A percentile compares a stretch with the other conserved stretches of the same genome.
phyloP scores from a whole-genome alignment of 2,113 vertebrate species.

The Proterorhinus semilunaris region DNA sequence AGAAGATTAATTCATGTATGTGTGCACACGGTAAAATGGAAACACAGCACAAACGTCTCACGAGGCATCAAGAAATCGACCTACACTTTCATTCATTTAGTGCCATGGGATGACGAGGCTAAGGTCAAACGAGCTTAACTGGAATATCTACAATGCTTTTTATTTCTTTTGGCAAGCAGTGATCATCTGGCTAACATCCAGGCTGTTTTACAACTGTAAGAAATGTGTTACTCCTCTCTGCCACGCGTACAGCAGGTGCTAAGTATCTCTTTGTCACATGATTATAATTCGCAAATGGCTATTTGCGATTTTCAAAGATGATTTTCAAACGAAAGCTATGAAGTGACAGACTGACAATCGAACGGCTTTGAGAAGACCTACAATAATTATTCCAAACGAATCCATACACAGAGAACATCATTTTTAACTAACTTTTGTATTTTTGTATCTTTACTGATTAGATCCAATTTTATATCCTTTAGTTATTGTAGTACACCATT shows the following conservation, averaged over 20 bases:
- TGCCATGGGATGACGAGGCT: not conserved
- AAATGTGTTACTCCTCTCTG: constrained; percentile 11
- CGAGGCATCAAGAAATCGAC: not conserved
- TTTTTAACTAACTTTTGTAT: too few relatives aligned
- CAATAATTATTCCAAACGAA: not conserved
- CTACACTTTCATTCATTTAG: not conserved
- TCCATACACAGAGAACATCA: not conserved
- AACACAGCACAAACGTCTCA: not conserved
- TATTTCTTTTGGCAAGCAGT: constrained; percentile 11
- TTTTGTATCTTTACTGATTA: too few relatives aligned
- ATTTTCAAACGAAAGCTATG: too few relatives aligned
- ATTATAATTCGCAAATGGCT: too few relatives aligned
- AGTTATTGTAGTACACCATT: too few relatives aligned
- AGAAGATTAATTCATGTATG: too few relatives aligned
- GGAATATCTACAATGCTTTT: constrained; percentile 11
- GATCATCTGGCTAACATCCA: constrained; percentile 7
- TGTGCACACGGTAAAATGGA: too few relatives aligned
- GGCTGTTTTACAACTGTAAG: not conserved
- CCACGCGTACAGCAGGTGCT: constrained; percentile 2
- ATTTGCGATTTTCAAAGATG: too few relatives aligned
- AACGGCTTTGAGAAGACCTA: not conserved
- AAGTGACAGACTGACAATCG: not conserved
- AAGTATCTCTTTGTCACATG: not conserved
- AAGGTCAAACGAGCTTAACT: constrained; percentile 35
- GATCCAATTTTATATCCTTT: too few relatives aligned